Conservation (phyloP, 2,113 vertebrate genomes). For the Daphoenositta chrysoptera region DNA sequence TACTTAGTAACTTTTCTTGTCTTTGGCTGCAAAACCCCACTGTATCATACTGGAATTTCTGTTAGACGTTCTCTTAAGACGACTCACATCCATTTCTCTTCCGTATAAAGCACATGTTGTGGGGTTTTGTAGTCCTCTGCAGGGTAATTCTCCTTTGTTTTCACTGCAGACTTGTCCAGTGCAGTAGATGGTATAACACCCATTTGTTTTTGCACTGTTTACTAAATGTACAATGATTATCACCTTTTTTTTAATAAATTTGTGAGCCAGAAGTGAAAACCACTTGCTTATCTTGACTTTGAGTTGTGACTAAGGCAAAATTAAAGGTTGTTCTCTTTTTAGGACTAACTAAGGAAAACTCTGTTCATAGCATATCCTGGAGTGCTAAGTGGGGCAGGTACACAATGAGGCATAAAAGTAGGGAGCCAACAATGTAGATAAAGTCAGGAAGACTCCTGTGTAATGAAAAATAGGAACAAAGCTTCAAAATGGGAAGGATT, state of each 20-base stretch:
- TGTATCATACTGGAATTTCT: not conserved
- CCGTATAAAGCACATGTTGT: not conserved
- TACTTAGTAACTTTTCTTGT: not conserved
- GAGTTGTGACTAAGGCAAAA: not conserved
- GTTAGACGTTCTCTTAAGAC: not conserved
- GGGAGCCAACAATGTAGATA: not conserved
- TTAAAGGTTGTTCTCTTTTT: not conserved
- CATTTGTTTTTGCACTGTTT: not conserved
- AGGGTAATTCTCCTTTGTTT: not conserved
- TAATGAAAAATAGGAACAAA: not conserved
- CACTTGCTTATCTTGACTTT: not conserved
- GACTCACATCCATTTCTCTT: not conserved
- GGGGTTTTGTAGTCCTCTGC: not conserved
- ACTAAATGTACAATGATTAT: not conserved
- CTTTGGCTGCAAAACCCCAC: not conserved
- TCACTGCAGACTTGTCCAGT: not conserved
- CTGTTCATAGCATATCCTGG: not conserved
- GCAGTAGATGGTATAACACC: not conserved
- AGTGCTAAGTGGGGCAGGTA: not conserved
- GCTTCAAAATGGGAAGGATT: not conserved
- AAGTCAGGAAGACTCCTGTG: not conserved
- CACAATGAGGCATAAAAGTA: rapidly evolving
- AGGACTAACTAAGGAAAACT: not conserved
- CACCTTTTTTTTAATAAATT: not conserved
- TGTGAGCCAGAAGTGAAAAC: not conserved